These are phyloP conservation scores for Apodemia hepburni DNA, from an alignment of 2,888 invertebrate species.

Conservation along the genomic window DNA sequence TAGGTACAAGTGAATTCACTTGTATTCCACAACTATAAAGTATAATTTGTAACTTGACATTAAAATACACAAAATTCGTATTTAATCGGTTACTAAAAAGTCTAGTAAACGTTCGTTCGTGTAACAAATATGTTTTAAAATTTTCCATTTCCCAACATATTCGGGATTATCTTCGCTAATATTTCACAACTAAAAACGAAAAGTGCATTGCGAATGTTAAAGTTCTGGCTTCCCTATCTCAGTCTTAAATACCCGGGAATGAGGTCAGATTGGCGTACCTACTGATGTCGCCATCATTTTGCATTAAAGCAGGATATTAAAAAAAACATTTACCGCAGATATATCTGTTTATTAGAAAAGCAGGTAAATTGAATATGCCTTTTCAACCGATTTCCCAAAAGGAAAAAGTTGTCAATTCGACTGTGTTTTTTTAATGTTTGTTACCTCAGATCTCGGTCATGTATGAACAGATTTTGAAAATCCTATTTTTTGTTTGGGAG, in stretches of 20 bases:
- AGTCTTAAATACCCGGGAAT: conserved; percentile 40
- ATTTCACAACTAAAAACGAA: conserved; percentile 25
- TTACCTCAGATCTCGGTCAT: too few species aligned
- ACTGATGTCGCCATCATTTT: conserved; percentile 14
- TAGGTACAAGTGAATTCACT: too few species aligned
- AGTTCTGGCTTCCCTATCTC: conserved; percentile 31
- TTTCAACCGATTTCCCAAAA: background rate
- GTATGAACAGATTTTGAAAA: too few species aligned
- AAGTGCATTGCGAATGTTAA: conserved; percentile 29
- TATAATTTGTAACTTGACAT: background rate
- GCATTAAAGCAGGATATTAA: background rate
- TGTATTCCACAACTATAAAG: too few species aligned
- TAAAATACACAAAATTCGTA: background rate
- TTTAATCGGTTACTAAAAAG: background rate
- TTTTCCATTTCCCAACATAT: conserved; percentile 10
- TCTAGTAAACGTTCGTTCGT: background rate
- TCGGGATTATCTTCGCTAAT: conserved; percentile 20
- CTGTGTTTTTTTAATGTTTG: too few species aligned
- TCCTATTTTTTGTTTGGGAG: too few species aligned
- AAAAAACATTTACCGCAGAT: background rate
- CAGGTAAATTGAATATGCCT: background rate
- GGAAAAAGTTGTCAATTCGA: too few species aligned
- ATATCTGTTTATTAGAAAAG: background rate
- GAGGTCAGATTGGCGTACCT: conserved; percentile 41
- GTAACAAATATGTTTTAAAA: conserved; percentile 8